These are phyloP conservation scores for Noturus placidus DNA, from an alignment of 2,113 vertebrate genomes.

Conservation along the genomic window DNA sequence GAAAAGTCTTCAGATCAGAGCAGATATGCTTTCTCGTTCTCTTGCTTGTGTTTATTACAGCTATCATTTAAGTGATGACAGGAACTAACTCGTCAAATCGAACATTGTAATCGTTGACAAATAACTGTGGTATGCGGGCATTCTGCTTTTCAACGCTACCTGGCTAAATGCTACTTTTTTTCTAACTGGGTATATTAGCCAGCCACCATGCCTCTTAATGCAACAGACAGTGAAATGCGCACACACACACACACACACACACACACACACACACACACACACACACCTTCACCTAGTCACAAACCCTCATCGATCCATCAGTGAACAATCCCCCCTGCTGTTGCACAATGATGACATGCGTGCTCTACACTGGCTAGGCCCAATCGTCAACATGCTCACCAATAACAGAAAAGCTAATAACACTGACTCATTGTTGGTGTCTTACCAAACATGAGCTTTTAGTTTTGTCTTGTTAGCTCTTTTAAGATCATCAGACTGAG, in stretches of 20 bases:
- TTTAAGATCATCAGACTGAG: neutral
- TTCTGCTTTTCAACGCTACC: neutral
- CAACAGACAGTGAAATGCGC: neutral
- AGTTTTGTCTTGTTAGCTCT: constrained; percentile 18
- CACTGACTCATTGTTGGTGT: constrained; percentile 58
- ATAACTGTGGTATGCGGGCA: no score
- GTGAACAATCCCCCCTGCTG: constrained; percentile 61
- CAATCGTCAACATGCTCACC: constrained; percentile 68
- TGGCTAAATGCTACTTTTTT: constrained; percentile 23
- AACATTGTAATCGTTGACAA: no score
- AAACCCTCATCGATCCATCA: constrained; percentile 33
- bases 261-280: neutral
- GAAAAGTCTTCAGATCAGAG: no score
- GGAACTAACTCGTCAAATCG: no score
- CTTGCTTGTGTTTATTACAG: no score
- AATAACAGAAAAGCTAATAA: constrained; percentile 63
- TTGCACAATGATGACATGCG: constrained; percentile 64
- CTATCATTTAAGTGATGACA: no score
- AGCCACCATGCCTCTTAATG: constrained; percentile 30
- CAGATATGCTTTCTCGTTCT: no score
- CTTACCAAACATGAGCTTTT: constrained; percentile 40
- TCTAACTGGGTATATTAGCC: constrained; percentile 39
- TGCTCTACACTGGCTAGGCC: constrained; percentile 62
- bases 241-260: neutral
- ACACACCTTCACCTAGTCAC: neutral